These are phyloP conservation scores for Drosophila cardini DNA, from an alignment of 1,140 invertebrate genomes.

Conservation along the genomic window DNA sequence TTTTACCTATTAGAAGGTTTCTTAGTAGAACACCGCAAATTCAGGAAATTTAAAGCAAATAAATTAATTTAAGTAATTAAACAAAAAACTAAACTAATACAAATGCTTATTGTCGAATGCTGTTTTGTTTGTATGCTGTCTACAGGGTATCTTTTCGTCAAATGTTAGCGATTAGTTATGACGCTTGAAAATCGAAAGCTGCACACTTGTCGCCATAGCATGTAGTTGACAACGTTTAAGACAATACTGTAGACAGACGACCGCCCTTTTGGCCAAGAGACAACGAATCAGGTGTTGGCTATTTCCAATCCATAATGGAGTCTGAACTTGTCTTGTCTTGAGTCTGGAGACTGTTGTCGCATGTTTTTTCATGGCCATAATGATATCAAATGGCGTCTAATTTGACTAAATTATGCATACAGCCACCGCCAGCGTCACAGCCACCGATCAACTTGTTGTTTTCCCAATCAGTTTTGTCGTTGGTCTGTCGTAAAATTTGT, in stretches of 20 bases:
- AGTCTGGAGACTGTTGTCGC: conserved; percentile 15
- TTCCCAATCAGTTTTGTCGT: conserved; percentile 79
- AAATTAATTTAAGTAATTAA: no score
- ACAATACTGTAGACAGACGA: conserved; percentile 10
- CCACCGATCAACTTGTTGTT: conserved; percentile 75
- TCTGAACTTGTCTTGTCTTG: conserved; percentile 1
- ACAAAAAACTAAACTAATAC: no score
- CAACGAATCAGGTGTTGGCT: conserved; percentile 74
- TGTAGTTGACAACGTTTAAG: conserved; percentile 15
- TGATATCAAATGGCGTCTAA: conserved; percentile 67
- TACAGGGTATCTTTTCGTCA: conserved; percentile 8
- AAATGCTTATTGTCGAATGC: no score
- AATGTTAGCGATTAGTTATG: not conserved
- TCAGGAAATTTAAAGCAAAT: no score
- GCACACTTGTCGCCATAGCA: conserved; percentile 51
- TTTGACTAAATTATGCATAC: conserved; percentile 78
- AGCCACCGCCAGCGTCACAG: conserved; percentile 64
- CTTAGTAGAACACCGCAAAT: no score
- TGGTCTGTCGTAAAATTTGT: conserved; percentile 78
- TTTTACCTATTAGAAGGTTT: no score
- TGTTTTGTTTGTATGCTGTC: not conserved
- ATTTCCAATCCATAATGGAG: conserved; percentile 39
- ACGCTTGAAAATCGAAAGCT: conserved; percentile 17
- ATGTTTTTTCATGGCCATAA: conserved; percentile 36
- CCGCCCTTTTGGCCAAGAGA: conserved; percentile 42